These are phyloP conservation scores for Coryphaenoides rupestris DNA, from an alignment of 2,113 vertebrate species.

Conservation along the genomic window DNA sequence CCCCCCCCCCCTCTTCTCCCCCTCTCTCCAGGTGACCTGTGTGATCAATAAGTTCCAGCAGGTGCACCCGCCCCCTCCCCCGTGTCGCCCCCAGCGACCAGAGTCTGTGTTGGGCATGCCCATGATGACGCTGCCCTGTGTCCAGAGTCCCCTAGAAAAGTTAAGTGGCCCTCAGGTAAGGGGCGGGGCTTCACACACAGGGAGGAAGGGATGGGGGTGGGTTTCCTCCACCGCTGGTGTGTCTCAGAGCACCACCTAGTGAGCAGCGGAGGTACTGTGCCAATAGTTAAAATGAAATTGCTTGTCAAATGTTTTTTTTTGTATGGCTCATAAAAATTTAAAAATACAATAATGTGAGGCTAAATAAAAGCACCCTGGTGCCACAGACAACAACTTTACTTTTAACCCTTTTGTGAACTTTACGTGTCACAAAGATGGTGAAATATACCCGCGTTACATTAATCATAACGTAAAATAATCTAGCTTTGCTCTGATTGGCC, in stretches of 20 bases:
- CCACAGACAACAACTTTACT: too few species aligned
- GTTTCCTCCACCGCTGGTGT: constrained; percentile 32
- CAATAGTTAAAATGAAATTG: too few species aligned
- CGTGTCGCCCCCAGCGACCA: constrained; percentile 34
- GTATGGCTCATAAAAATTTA: too few species aligned
- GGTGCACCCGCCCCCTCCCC: constrained; percentile 36
- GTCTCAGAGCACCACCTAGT: background rate
- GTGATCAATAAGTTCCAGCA: constrained; percentile 78
- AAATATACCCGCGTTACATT: too few species aligned
- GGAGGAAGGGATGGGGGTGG: constrained; percentile 35
- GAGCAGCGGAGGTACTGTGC: too few species aligned
- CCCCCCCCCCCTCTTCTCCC: background rate
- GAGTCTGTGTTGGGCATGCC: constrained; percentile 75
- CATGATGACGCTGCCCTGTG: constrained; percentile 72
- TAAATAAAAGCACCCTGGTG: too few species aligned
- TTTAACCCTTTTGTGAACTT: too few species aligned
- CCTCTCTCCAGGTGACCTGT: constrained; percentile 66
- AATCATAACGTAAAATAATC: too few species aligned
- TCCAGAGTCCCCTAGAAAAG: constrained; percentile 87
- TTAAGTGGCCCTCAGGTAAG: constrained; percentile 90
- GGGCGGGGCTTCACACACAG: constrained; percentile 43
- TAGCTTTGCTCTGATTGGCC: too few species aligned
- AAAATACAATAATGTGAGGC: too few species aligned
- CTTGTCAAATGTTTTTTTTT: too few species aligned
- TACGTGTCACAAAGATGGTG: too few species aligned